Base-by-base conservation (phyloP, 2,113 vertebrate genomes). In the Corvus hawaiiensis region DNA sequence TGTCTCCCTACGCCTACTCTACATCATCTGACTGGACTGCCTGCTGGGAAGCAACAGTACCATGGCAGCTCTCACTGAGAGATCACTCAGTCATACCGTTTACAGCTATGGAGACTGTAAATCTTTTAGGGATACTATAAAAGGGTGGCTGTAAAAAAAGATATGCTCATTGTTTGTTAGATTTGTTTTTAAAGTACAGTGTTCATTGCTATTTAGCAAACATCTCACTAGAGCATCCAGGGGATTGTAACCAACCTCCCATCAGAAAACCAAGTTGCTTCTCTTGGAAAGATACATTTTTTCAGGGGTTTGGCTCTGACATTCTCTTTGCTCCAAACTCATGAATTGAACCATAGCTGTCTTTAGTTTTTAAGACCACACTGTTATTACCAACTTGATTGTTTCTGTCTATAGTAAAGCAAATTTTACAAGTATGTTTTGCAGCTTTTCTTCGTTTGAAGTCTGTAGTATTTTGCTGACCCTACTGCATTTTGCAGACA, bases 1-100 rank as follows among this genome's bases (percentile, higher is more conserved):
- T 96, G 94, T 89, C 91, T 96, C 69, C 71, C 89, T 90, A 46
- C 2, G 73, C 90, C 90, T 96, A 80, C 72, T 92, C 92, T 69
- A 85, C 92, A 87, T 88, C 95, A 95, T 96, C 96, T 78, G 90
- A 91, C 92, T 89, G 89, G 91, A 95, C 95, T 97, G 93, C 95
- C 96, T 97, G 95, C 95, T 96, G 96, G 90, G 97, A 96, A 96
- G 94, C 87, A 95, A 74, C 79, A 87, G 84, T 84, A 64, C 73
- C 86, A 80, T 93, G 94, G 95, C 93, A 82, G 75, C 37, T 95
- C 84, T 94, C 78, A 76, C 93, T 79, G 95, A 90, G 96, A 96
- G 91, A 94, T 95, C 93, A 63, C 92, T 95, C 94, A 93, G 75
- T 96, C 95, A 96, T 52, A 93, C 68, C 6, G 2, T 94, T 96